Conservation (phyloP, 2,113 vertebrate species). For the Chionomys nivalis region DNA sequence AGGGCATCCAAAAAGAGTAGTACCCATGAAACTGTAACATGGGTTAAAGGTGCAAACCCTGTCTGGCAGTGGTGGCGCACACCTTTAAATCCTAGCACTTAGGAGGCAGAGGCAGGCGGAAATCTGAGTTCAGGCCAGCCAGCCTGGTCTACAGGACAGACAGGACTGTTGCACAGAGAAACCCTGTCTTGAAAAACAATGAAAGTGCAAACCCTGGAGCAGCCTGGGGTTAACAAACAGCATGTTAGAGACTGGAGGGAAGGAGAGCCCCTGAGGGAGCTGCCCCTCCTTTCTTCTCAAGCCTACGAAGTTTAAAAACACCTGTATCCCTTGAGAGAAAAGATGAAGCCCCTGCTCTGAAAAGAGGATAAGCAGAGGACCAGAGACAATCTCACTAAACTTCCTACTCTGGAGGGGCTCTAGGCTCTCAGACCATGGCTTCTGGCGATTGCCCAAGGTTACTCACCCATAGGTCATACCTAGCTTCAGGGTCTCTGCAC, state of each 20-base stretch:
- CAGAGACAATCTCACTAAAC: neutral
- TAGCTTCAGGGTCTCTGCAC: neutral
- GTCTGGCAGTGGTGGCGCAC: neutral
- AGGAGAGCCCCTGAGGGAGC: neutral
- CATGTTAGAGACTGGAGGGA: neutral
- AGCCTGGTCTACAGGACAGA: neutral
- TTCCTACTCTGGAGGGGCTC: neutral
- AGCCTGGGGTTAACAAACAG: neutral
- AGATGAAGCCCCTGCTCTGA: neutral
- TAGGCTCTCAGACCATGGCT: neutral
- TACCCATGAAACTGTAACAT: neutral
- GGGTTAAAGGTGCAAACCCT: neutral
- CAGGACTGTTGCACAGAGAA: neutral
- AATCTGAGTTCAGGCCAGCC: neutral
- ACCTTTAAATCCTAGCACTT: neutral
- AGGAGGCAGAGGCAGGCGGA: neutral
- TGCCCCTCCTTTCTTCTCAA: neutral
- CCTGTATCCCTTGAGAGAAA: neutral
- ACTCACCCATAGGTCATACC: neutral
- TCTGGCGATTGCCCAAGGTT: neutral
- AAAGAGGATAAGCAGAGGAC: slow-evolving; percentile 9
- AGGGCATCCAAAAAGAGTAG: neutral
- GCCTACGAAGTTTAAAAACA: neutral
- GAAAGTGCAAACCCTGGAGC: neutral
- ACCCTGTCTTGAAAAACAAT: neutral